Conservation (phyloP, 2,113 vertebrate species). For the Sinocyclocheilus maitianheensis region DNA sequence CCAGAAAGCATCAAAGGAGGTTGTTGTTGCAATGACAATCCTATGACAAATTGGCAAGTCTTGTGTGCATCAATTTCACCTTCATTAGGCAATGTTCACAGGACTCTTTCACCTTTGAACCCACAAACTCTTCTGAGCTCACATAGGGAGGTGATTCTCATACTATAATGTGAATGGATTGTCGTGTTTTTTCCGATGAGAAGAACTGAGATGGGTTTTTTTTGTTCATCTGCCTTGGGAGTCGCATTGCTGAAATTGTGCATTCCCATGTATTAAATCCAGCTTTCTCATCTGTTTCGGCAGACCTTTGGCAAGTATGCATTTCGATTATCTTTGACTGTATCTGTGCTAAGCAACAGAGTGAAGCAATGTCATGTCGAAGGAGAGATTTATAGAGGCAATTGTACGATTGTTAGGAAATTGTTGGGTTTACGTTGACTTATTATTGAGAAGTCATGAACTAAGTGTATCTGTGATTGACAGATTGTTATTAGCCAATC, state of each 20-base stretch:
- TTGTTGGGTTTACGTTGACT: background rate
- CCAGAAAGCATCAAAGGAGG: background rate
- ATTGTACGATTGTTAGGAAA: background rate
- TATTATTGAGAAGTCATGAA: background rate
- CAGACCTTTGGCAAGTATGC: conserved; percentile 55
- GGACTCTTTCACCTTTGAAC: conserved; percentile 40
- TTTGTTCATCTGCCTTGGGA: conserved; percentile 46
- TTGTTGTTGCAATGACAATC: conserved; percentile 1
- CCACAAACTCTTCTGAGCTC: conserved; percentile 27
- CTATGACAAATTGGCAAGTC: background rate
- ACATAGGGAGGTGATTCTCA: background rate
- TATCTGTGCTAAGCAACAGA: conserved; percentile 3
- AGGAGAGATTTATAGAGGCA: background rate
- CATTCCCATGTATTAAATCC: conserved; percentile 64
- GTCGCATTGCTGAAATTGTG: conserved; percentile 56
- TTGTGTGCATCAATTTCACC: background rate
- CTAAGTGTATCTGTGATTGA: conserved; percentile 47
- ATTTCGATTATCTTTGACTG: conserved; percentile 23
- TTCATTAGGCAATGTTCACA: conserved; percentile 48
- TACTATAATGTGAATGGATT: conserved; percentile 9
- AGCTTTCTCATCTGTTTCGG: conserved; percentile 51
- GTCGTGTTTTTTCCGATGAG: conserved; percentile 48
- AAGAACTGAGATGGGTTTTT: conserved; percentile 55
- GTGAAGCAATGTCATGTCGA: background rate
- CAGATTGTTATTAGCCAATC: conserved; percentile 86